Evolutionary conservation across 1,140 invertebrate genomes (phyloP).

Genomic region (Mesaphorura yosii): DNA sequence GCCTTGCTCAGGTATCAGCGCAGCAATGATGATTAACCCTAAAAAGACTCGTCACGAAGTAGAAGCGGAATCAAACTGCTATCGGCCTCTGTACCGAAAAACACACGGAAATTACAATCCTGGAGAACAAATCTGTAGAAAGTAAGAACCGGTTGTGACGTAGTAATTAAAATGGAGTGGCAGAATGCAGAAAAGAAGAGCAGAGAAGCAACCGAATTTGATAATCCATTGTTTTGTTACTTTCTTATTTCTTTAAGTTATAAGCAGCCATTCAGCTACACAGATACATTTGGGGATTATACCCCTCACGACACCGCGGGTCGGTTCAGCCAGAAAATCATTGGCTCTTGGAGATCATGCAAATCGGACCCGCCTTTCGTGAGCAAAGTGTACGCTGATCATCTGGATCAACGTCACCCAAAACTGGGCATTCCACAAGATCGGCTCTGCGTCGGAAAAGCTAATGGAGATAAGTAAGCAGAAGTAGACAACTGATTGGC

Average conservation of each 20-base stretch:
- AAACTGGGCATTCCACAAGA: conserved; percentile 22
- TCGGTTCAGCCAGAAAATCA: conserved; percentile 15
- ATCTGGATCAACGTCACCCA: conserved; percentile 22
- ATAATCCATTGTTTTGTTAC: background rate
- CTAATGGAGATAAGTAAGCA: conserved; percentile 4
- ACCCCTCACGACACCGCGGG: conserved; percentile 25
- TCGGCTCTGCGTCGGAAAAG: background rate
- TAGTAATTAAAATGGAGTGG: too few species aligned
- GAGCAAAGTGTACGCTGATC: conserved; percentile 25
- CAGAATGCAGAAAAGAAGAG: too few species aligned
- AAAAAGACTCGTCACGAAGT: conserved; percentile 12
- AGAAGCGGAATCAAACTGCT: conserved; percentile 10
- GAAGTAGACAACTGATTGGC: background rate
- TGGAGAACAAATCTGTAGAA: conserved; percentile 25
- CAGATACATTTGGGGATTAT: conserved; percentile 20
- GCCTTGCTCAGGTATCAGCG: conserved; percentile 9
- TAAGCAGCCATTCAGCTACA: conserved; percentile 5
- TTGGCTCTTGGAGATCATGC: conserved; percentile 20
- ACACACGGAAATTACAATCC: conserved; percentile 24
- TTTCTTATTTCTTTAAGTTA: conserved; percentile 9
- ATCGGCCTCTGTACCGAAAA: conserved; percentile 15
- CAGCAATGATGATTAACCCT: conserved; percentile 20
- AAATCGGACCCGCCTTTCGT: conserved; percentile 16
- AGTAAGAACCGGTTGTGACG: conserved; percentile 13
- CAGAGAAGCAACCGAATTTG: background rate